phyloP scores from a whole-genome alignment of 2,113 vertebrate species.

The Mustela nigripes region DNA sequence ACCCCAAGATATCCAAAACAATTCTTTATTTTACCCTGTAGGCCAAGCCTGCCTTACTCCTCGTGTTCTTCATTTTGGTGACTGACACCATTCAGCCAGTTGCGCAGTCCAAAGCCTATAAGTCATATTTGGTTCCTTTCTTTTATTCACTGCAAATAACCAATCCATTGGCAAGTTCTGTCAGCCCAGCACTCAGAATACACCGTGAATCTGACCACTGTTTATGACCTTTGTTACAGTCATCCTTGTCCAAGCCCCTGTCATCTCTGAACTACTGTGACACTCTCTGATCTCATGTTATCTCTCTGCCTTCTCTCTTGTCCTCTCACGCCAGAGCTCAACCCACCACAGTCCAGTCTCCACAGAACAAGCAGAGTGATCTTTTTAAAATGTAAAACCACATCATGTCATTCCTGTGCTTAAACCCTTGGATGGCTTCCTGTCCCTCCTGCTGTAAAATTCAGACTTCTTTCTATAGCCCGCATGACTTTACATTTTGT shows the following conservation, averaged over 20 bases:
- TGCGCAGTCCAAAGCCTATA: not conserved
- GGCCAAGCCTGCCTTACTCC: not conserved
- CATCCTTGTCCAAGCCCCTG: not conserved
- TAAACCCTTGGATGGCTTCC: not conserved
- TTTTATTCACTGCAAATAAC: not conserved
- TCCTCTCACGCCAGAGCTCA: not conserved
- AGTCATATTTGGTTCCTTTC: not conserved
- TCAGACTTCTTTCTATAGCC: not conserved
- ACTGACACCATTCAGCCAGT: not conserved
- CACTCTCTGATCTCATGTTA: not conserved
- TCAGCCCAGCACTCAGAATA: not conserved
- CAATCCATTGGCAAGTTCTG: not conserved
- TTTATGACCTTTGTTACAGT: not conserved
- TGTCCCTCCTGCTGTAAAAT: not conserved
- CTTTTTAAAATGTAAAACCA: conserved; percentile 20
- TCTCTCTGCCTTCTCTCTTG: not conserved
- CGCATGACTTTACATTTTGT: not conserved
- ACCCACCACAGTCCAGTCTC: not conserved
- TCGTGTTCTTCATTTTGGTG: not conserved
- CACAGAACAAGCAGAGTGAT: not conserved
- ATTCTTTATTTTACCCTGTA: not conserved
- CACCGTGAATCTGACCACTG: not conserved
- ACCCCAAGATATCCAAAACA: not conserved
- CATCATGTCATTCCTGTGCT: not conserved
- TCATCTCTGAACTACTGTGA: not conserved